Evolutionary conservation across 2,113 vertebrate genomes (phyloP).

Genomic region (Cebus imitator): DNA sequence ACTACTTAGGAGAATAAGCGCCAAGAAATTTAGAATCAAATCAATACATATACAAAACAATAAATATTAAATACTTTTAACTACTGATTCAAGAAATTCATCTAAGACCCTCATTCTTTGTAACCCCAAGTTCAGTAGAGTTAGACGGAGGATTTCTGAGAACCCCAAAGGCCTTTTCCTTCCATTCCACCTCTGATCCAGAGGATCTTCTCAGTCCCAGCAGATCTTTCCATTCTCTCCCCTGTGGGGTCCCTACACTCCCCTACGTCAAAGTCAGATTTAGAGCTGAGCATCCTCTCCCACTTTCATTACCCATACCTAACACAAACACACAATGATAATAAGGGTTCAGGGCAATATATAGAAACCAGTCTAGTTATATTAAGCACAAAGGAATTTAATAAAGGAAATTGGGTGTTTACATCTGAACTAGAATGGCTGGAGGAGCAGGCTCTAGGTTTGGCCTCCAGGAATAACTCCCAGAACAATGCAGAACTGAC

Average conservation of each 20-base stretch:
- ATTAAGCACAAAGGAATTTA: background rate
- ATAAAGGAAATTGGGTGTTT: conserved; percentile 19
- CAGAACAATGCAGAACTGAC: background rate
- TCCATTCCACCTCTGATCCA: background rate
- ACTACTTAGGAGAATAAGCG: background rate
- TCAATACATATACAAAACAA: background rate
- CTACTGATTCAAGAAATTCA: background rate
- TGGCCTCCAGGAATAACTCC: background rate
- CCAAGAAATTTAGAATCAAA: conserved; percentile 26
- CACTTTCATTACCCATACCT: background rate
- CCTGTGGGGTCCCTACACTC: background rate
- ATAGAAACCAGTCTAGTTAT: background rate
- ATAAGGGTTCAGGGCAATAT: background rate
- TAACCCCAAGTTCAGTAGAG: background rate
- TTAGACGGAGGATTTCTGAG: background rate
- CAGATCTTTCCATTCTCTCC: background rate
- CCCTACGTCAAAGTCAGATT: background rate
- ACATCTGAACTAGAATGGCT: background rate
- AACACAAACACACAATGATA: background rate
- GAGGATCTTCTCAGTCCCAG: background rate
- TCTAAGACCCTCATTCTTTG: background rate
- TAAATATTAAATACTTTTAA: background rate
- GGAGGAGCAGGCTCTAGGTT: background rate
- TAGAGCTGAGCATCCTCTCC: background rate
- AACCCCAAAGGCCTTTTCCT: background rate